These are phyloP conservation scores for Panthera tigris DNA, from an alignment of 2,113 vertebrate genomes.

Conservation along the genomic window DNA sequence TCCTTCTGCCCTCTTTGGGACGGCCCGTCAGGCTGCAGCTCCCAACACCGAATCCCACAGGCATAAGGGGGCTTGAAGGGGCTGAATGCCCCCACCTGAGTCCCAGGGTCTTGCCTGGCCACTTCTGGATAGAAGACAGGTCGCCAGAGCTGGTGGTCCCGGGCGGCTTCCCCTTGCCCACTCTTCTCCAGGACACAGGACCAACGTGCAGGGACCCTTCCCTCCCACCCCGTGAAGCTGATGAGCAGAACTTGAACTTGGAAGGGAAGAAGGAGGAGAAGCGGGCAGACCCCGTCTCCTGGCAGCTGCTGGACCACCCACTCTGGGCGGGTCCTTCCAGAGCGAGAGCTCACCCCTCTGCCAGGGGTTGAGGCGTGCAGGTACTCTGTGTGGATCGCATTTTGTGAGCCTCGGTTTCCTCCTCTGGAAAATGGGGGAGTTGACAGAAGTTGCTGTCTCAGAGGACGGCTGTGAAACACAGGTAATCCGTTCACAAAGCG, in stretches of 20 bases:
- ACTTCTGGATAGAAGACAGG: neutral
- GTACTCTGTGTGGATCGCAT: no score
- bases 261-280: neutral
- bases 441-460: neutral
- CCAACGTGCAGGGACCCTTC: neutral
- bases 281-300: neutral
- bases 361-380: rapidly evolving
- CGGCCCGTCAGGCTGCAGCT: neutral
- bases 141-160: neutral
- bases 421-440: neutral
- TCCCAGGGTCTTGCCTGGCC: neutral
- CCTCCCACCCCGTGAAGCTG: neutral
- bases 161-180: neutral
- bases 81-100: neutral
- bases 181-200: neutral
- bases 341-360: neutral
- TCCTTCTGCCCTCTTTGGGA: no score
- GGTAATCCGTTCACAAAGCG: neutral
- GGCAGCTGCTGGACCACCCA: neutral
- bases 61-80: neutral
- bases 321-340: neutral
- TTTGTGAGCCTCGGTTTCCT: neutral
- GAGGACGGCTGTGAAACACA: rapidly evolving
- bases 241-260: neutral
- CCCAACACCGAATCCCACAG: neutral